Percentiles rank a stretch among this genome's conserved stretches.
Conservation (phyloP, 2,797 vertebrate species). For the Labeo calbasu region DNA sequence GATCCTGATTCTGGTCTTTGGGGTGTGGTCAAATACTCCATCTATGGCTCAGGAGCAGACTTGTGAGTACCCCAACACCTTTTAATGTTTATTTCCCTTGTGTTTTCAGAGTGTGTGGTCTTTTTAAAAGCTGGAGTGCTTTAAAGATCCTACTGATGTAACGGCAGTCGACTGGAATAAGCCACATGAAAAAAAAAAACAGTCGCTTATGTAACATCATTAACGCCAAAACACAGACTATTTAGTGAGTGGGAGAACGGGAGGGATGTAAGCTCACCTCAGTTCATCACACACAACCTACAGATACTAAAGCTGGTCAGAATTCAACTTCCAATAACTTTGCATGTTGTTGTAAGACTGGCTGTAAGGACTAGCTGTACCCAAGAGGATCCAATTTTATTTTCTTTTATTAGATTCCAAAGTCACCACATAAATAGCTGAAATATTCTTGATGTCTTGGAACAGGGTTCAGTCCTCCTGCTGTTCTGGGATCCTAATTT, state of each 20-base stretch:
- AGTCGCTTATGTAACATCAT: slow-evolving; percentile 57
- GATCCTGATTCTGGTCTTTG: slow-evolving; percentile 95
- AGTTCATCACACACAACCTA: slow-evolving; percentile 12
- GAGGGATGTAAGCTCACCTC: slow-evolving; percentile 32
- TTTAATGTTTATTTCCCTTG: not conserved
- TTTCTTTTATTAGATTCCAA: slow-evolving; percentile 22
- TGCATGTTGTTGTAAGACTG: slow-evolving; percentile 9
- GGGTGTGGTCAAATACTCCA: slow-evolving; percentile 94
- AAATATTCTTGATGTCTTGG: slow-evolving; percentile 5
- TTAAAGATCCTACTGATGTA: slow-evolving; percentile 27
- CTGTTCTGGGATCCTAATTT: not conserved
- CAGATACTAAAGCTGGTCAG: not conserved
- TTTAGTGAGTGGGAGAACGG: slow-evolving; percentile 40
- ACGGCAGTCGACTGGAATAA: slow-evolving; percentile 35
- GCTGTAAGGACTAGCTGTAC: slow-evolving; percentile 8
- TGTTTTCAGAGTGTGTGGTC: slow-evolving; percentile 20
- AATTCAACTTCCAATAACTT: slow-evolving; percentile 4
- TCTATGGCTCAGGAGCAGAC: slow-evolving; percentile 91
- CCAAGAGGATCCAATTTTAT: slow-evolving; percentile 2
- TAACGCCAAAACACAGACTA: slow-evolving; percentile 18
- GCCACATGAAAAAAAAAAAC: slow-evolving; percentile 35
- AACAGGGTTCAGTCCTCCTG: not conserved
- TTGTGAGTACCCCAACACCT: slow-evolving; percentile 82
- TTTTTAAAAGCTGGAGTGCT: not conserved
- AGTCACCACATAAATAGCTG: slow-evolving; percentile 3